These are phyloP conservation scores for Esperia sulphurella DNA, from an alignment of 2,888 invertebrate species.

Conservation along the genomic window DNA sequence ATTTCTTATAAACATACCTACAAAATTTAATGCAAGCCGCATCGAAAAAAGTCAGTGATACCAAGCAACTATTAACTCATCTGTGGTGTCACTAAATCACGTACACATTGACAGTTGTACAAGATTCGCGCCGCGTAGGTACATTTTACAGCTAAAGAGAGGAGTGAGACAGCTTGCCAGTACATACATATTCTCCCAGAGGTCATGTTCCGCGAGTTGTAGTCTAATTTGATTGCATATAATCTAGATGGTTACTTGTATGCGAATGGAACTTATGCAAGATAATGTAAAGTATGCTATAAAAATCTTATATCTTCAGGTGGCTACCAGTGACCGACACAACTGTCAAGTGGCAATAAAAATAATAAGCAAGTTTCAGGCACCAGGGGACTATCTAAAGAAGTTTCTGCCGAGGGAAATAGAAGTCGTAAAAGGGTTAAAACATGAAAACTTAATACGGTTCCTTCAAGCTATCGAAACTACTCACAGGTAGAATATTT, in stretches of 20 bases:
- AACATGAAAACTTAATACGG: constrained; percentile 88
- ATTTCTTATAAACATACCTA: no score
- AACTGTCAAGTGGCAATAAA: constrained; percentile 88
- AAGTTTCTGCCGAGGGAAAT: constrained; percentile 91
- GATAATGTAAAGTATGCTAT: background rate
- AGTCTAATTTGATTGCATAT: background rate
- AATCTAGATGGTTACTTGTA: background rate
- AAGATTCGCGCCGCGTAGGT: no score
- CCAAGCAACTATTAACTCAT: no score
- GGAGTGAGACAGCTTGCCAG: no score
- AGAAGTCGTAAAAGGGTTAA: constrained; percentile 88
- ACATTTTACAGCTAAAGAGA: no score
- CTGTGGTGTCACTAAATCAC: no score
- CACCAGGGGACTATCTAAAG: constrained; percentile 88
- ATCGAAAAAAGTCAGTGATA: no score
- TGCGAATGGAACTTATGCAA: background rate
- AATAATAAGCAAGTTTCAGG: constrained; percentile 90
- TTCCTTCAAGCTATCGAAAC: constrained; percentile 92
- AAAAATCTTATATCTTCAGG: constrained; percentile 45
- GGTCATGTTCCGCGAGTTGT: no score
- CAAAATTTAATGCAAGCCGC: no score
- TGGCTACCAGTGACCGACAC: constrained; percentile 86
- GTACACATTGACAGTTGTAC: no score
- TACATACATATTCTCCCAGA: no score
- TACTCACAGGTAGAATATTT: constrained; percentile 83